A percentile compares a stretch with the other conserved stretches of the same genome.
These are phyloP conservation scores for Dromius quadrimaculatus DNA, from an alignment of 2,888 invertebrate genomes.

Conservation along the genomic window DNA sequence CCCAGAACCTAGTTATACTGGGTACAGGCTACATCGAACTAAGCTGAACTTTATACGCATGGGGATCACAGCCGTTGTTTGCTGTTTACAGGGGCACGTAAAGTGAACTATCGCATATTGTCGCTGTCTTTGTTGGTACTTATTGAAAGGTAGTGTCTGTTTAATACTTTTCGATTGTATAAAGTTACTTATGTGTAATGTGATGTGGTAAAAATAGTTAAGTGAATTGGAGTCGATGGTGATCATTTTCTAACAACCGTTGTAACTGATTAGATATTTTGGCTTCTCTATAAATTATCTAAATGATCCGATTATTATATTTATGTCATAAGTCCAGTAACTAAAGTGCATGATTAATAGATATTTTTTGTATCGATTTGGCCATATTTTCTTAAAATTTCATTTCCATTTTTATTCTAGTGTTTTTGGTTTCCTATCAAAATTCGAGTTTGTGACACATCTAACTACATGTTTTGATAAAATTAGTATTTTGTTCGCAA, in stretches of 20 bases:
- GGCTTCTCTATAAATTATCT: too few relatives aligned
- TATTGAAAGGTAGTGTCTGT: not conserved
- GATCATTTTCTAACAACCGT: not conserved
- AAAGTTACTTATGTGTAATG: not conserved
- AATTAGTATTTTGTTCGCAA: too few relatives aligned
- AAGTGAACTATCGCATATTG: constrained; percentile 6
- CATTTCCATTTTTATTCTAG: too few relatives aligned
- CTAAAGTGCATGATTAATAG: too few relatives aligned
- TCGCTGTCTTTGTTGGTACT: not conserved
- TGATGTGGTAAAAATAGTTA: not conserved
- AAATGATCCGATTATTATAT: too few relatives aligned
- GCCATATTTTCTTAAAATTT: too few relatives aligned
- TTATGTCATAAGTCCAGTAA: too few relatives aligned
- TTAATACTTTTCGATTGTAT: not conserved
- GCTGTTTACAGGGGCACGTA: constrained; percentile 2
- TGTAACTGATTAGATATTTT: constrained; percentile 9
- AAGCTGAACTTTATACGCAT: not conserved
- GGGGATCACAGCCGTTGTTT: constrained; percentile 8
- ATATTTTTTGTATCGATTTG: too few relatives aligned
- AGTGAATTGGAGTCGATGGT: not conserved
- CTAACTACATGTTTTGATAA: too few relatives aligned
- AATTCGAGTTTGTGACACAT: too few relatives aligned
- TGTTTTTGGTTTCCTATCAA: too few relatives aligned
- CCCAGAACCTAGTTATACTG: not conserved
- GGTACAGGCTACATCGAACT: constrained; percentile 3